A percentile compares a stretch with the other conserved stretches of the same genome.
Conservation (phyloP, 2,113 vertebrate genomes). For the Caranx ignobilis region DNA sequence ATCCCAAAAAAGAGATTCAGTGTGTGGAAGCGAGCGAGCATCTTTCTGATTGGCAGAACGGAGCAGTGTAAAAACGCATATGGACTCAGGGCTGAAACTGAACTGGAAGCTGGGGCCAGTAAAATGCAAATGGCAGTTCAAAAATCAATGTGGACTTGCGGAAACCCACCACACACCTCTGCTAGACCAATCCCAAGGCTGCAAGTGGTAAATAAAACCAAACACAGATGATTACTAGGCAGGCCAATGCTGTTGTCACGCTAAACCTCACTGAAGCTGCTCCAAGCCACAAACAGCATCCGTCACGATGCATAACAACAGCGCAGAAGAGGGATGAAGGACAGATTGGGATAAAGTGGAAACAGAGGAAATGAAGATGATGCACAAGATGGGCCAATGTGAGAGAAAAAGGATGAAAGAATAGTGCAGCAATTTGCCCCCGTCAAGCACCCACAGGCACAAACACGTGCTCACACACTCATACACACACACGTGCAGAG, state of each 20-base stretch:
- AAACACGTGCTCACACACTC: slow-evolving; percentile 43
- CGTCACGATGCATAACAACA: slow-evolving; percentile 37
- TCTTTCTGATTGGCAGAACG: slow-evolving; percentile 25
- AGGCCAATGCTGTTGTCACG: slow-evolving; percentile 32
- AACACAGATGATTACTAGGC: slow-evolving; percentile 36
- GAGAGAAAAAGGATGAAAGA: slow-evolving; percentile 42
- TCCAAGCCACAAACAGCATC: slow-evolving; percentile 10
- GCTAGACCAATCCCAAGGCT: slow-evolving; percentile 25
- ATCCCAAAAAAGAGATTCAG: slow-evolving; percentile 61
- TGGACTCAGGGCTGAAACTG: slow-evolving; percentile 30
- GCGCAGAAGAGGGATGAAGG: slow-evolving; percentile 15
- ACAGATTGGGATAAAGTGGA: slow-evolving; percentile 9
- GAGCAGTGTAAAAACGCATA: slow-evolving; percentile 30
- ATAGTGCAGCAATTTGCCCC: slow-evolving; percentile 22
- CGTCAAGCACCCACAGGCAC: slow-evolving; percentile 27
- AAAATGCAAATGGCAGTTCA: slow-evolving; percentile 40
- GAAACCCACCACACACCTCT: neutral
- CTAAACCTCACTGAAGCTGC: slow-evolving; percentile 29
- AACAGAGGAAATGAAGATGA: slow-evolving; percentile 4
- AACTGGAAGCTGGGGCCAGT: slow-evolving; percentile 18
- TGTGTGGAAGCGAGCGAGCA: slow-evolving; percentile 11
- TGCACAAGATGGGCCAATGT: slow-evolving; percentile 5
- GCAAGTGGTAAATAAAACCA: slow-evolving; percentile 49
- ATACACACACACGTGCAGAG: slow-evolving; percentile 24
- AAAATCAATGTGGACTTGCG: slow-evolving; percentile 28